Percentiles rank a stretch among this genome's conserved stretches.
These are phyloP conservation scores for Listronotus bonariensis DNA, from an alignment of 1,140 invertebrate species.

Conservation along the genomic window DNA sequence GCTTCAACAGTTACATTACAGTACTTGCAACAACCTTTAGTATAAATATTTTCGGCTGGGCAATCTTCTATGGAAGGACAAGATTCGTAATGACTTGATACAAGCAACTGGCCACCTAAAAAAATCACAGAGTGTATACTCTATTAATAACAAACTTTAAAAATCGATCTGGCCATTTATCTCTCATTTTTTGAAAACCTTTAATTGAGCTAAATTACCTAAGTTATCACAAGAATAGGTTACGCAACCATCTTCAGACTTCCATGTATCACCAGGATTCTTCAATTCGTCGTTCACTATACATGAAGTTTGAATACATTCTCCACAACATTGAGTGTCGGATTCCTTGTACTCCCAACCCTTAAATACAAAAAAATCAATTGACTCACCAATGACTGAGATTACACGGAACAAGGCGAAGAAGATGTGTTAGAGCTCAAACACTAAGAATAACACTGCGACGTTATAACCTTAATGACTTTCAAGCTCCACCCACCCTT, in stretches of 20 bases:
- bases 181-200: not conserved
- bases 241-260: slow-evolving; percentile 70
- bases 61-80: slow-evolving; percentile 69
- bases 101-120: slow-evolving; percentile 57
- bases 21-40: slow-evolving; percentile 68
- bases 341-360: slow-evolving; percentile 64
- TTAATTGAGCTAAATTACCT: slow-evolving; percentile 16
- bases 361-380: slow-evolving; percentile 36
- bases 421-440: no score
- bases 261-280: slow-evolving; percentile 62
- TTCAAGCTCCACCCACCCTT: no score
- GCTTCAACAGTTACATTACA: slow-evolving; percentile 62
- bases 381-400: no score
- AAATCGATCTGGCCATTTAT: no score
- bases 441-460: no score
- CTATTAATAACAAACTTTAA: no score
- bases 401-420: no score
- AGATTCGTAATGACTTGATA: slow-evolving; percentile 59
- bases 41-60: slow-evolving; percentile 59
- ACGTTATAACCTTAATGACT: no score
- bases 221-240: slow-evolving; percentile 61
- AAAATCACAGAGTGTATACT: not conserved
- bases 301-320: slow-evolving; percentile 69
- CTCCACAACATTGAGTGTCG: slow-evolving; percentile 68
- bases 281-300: slow-evolving; percentile 63